These are phyloP conservation scores for Apostichopus parvimensis DNA, from an alignment of 35 echinoderm and acorn worm species.

Conservation along the genomic window DNA sequence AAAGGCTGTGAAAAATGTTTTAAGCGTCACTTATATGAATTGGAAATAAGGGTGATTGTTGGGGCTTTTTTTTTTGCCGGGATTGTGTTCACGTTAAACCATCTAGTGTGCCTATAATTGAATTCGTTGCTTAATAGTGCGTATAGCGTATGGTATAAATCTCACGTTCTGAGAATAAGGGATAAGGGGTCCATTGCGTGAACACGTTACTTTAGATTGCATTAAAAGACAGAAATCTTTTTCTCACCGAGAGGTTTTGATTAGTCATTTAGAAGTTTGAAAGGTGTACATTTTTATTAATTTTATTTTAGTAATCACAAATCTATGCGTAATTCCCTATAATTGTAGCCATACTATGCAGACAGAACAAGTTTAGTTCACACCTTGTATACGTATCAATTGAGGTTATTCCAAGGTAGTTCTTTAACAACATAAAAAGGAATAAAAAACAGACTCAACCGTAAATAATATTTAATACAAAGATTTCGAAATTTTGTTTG, in stretches of 20 bases:
- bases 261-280: slow-evolving; percentile 33
- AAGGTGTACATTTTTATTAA: background rate
- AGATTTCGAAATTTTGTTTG: too few relatives aligned
- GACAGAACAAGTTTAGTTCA: background rate
- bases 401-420: background rate
- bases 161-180: slow-evolving; percentile 12
- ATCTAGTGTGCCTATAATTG: slow-evolving; percentile 35
- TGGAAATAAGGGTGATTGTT: slow-evolving; percentile 1
- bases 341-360: background rate
- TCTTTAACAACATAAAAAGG: background rate
- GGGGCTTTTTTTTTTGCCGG: background rate
- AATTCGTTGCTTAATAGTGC: slow-evolving; percentile 41
- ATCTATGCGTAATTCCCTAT: background rate
- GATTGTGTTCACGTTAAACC: slow-evolving; percentile 19
- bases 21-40: slow-evolving; percentile 51
- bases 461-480: too few relatives aligned
- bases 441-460: background rate
- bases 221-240: background rate
- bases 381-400: background rate
- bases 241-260: slow-evolving; percentile 5
- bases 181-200: background rate
- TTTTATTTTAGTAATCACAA: background rate
- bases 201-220: background rate
- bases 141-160: background rate
- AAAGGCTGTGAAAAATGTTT: slow-evolving; percentile 25